Evolutionary conservation across 92 coral and sea anemone species (phyloP), one percentile per base, ranked within the genome.

Genomic region (Pocillopora meandrina): DNA sequence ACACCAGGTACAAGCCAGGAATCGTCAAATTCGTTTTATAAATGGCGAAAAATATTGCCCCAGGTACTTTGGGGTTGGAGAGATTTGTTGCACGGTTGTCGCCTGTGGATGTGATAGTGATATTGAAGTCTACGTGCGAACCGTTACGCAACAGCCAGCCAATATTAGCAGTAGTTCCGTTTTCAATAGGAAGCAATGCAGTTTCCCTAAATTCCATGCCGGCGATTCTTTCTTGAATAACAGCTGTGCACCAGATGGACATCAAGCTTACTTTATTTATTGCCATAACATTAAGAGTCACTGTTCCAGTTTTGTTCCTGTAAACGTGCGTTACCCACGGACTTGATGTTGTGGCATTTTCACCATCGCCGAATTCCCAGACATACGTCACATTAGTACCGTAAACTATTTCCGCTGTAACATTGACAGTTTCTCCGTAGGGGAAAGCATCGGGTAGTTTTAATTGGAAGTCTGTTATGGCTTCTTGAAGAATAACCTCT

Each of bases 91-190:
- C 63, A 20, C 84, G 82, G 1, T 85, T 55, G 18, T 67, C 75
- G 2, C 92, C 95, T 69, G 88, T 91, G 42, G 79, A 74, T 66
- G 84, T 83, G 65, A 93, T 67, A 20, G 72, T 87, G 79, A 89
- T 67, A 18, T 75, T 81, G 33, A 91, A 71, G 58, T 80, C 67
- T 15, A 92, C 90, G 34, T 88, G 86, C 15, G 94, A 91, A 0
- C 98, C 98, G 26, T 91, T 85, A 9, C 72, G 78, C 9, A 93
- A 81, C 23, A 62, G 35, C 88, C 88, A 93, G 69, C 75, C 86
- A 52, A 93, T 89, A 21, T 62, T 58, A 66, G 92, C 85, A 3
- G 65, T 18, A 0, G 77, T 90, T 23, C 84, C 91, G 36, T 84
- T 90, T 73, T 88, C 92, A 33, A 85, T 85, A 10, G 95, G 70